phyloP scores from a whole-genome alignment of 2,113 vertebrate species.

The Cheirogaleus medius region DNA sequence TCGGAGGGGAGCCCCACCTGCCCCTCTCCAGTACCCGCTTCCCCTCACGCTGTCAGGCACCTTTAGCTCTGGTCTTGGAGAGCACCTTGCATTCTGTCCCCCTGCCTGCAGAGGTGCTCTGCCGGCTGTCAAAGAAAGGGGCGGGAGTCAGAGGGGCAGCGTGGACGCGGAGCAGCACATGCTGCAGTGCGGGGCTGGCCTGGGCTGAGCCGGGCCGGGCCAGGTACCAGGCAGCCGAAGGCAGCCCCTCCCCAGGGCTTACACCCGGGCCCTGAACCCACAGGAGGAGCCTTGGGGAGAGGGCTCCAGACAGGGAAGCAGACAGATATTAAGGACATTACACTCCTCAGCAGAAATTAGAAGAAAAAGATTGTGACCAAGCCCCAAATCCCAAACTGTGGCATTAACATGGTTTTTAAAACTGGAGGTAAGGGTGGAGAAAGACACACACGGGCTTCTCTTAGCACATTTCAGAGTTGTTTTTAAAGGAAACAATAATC shows the following conservation, averaged over 20 bases:
- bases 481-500: background rate
- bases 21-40: background rate
- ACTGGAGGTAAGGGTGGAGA: no score
- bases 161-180: background rate
- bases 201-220: background rate
- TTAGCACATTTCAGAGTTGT: background rate
- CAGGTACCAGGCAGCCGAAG: background rate
- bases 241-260: background rate
- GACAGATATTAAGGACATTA: background rate
- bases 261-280: background rate
- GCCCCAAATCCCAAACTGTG: background rate
- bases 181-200: background rate
- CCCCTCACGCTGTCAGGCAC: background rate
- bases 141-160: conserved; percentile 21
- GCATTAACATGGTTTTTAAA: no score
- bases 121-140: conserved; percentile 8
- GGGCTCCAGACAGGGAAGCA: background rate
- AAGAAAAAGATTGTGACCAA: background rate
- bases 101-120: conserved; percentile 22
- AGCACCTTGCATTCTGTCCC: background rate
- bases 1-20: background rate
- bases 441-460: background rate
- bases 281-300: background rate
- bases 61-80: background rate
- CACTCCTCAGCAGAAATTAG: background rate